Conservation (phyloP, 2,888 invertebrate genomes). For the Melipona beecheii region DNA sequence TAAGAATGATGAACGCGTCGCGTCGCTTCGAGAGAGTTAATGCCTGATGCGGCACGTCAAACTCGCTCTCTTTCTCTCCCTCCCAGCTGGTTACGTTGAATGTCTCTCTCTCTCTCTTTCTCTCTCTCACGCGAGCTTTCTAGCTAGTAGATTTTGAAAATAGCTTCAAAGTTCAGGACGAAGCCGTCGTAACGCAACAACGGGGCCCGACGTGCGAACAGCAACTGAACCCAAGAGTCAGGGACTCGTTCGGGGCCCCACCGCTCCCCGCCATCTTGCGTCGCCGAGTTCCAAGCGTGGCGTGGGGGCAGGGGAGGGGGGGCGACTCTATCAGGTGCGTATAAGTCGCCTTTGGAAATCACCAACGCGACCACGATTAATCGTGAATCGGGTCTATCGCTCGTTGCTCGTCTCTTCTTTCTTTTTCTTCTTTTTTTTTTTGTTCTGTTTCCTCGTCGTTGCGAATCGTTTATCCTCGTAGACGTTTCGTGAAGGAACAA, state of each 20-base stretch:
- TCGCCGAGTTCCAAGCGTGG: constrained; percentile 46
- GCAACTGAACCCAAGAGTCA: constrained; percentile 76
- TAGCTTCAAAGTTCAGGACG: constrained; percentile 6
- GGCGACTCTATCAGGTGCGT: constrained; percentile 67
- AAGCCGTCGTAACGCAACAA: constrained; percentile 74
- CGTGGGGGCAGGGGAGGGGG: background rate
- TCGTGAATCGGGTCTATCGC: constrained; percentile 17
- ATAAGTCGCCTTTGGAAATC: constrained; percentile 46
- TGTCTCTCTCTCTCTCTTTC: constrained; percentile 32
- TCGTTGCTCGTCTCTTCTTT: background rate
- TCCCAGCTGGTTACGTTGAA: background rate
- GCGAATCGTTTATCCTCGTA: background rate
- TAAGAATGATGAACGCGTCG: constrained; percentile 47
- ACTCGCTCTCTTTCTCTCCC: constrained; percentile 41
- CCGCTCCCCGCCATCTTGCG: constrained; percentile 75
- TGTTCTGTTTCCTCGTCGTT: background rate
- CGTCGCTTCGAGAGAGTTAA: constrained; percentile 15
- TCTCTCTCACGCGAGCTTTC: background rate
- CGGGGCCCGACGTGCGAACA: constrained; percentile 82
- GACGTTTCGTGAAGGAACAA: background rate
- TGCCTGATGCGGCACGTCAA: constrained; percentile 28
- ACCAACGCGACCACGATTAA: constrained; percentile 31
- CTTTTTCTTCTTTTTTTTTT: background rate
- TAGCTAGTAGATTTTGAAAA: constrained; percentile 9
- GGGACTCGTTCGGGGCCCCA: constrained; percentile 77